phyloP scores from a whole-genome alignment of 1,140 invertebrate species.

The Penaeus vannamei region DNA sequence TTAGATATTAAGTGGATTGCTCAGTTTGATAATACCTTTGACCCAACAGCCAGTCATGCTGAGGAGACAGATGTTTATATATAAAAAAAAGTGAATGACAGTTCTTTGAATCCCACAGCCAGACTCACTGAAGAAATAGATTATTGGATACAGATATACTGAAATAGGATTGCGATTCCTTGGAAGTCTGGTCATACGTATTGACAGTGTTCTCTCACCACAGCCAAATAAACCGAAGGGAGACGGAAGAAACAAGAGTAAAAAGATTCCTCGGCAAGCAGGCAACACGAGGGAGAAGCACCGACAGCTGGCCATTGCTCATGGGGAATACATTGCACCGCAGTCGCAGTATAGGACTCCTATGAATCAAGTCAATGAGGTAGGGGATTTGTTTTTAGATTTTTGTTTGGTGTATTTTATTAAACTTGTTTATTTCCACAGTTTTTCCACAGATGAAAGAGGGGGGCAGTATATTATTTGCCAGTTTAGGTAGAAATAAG shows the following conservation, averaged over 20 bases:
- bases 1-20: too few species aligned
- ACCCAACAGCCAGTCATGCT: too few species aligned
- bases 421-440: not conserved
- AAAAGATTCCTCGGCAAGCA: slow-evolving; percentile 86
- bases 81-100: too few species aligned
- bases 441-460: too few species aligned
- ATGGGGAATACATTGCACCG: slow-evolving; percentile 90
- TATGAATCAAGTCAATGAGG: slow-evolving; percentile 57
- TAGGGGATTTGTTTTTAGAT: slow-evolving; percentile 21
- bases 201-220: slow-evolving; percentile 47
- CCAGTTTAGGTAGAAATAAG: too few species aligned
- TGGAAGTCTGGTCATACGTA: not conserved
- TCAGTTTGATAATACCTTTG: too few species aligned
- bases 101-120: not conserved
- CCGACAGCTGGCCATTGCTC: slow-evolving; percentile 84
- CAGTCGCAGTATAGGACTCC: slow-evolving; percentile 70
- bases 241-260: slow-evolving; percentile 78
- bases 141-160: too few species aligned
- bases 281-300: slow-evolving; percentile 90
- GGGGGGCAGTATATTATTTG: too few species aligned
- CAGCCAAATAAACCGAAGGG: slow-evolving; percentile 68
- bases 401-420: not conserved
- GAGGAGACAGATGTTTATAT: too few species aligned
- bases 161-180: too few species aligned
- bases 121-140: not conserved